phyloP scores from a whole-genome alignment of 2,113 vertebrate genomes.

The Corythoichthys intestinalis region DNA sequence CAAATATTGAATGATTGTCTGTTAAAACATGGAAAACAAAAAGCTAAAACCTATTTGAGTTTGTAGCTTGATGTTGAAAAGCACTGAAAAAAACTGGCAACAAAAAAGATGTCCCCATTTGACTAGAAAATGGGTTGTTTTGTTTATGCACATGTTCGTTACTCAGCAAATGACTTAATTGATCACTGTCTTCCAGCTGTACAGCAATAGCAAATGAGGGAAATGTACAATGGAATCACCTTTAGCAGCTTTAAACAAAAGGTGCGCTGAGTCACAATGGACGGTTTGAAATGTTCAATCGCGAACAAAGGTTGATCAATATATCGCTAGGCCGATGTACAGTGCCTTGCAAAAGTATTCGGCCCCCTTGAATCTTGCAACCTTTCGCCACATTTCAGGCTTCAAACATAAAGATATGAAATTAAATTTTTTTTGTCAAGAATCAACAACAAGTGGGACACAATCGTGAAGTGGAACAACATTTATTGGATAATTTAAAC shows the following conservation, averaged over 20 bases:
- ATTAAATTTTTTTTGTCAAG: too few relatives aligned
- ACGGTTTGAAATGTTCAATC: slow-evolving; percentile 16
- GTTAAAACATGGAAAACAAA: neutral
- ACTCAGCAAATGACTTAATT: slow-evolving; percentile 67
- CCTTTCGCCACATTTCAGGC: too few relatives aligned
- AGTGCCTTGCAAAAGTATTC: too few relatives aligned
- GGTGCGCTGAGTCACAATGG: slow-evolving; percentile 39
- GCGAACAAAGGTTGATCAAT: too few relatives aligned
- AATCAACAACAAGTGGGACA: too few relatives aligned
- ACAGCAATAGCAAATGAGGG: slow-evolving; percentile 68
- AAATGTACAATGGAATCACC: slow-evolving; percentile 40
- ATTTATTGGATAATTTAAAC: too few relatives aligned
- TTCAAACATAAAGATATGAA: too few relatives aligned
- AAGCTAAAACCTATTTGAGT: neutral
- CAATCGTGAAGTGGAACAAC: too few relatives aligned
- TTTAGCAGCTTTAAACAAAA: slow-evolving; percentile 45
- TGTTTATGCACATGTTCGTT: slow-evolving; percentile 59
- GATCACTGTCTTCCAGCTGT: slow-evolving; percentile 62
- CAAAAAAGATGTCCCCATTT: slow-evolving; percentile 7
- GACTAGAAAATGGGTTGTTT: slow-evolving; percentile 16
- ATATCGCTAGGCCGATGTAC: too few relatives aligned
- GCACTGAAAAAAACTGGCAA: slow-evolving; percentile 10
- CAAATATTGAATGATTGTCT: slow-evolving; percentile 6
- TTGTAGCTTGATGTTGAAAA: slow-evolving; percentile 6
- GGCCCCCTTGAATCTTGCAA: too few relatives aligned